A percentile compares a stretch with the other conserved stretches of the same genome.
Evolutionary conservation across 1,140 invertebrate species (phyloP).

Genomic region (Zaprionus camerounensis): DNA sequence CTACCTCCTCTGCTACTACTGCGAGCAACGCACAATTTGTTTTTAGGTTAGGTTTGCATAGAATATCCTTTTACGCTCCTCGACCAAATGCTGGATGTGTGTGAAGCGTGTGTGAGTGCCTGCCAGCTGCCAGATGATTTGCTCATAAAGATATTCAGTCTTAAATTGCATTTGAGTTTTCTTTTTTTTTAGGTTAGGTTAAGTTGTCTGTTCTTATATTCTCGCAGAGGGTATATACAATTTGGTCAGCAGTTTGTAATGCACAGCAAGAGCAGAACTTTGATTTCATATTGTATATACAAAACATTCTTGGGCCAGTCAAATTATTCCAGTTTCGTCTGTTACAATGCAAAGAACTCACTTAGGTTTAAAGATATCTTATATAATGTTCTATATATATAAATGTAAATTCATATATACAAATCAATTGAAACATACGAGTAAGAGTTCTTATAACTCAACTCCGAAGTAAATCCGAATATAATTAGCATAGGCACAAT

Average conservation of each 20-base stretch:
- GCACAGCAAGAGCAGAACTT: neutral
- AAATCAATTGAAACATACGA: too few species aligned
- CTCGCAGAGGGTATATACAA: neutral
- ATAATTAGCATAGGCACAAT: neutral
- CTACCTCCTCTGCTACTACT: neutral
- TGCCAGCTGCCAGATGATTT: conserved; percentile 30
- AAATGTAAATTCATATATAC: too few species aligned
- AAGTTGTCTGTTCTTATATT: conserved; percentile 2
- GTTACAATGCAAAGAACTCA: neutral
- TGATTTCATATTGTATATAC: too few species aligned
- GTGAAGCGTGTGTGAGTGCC: neutral
- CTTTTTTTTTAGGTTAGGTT: conserved; percentile 22
- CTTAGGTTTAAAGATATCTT: too few species aligned
- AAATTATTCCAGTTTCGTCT: neutral
- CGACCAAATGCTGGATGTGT: conserved; percentile 26
- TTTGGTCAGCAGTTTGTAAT: neutral
- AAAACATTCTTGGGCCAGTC: neutral
- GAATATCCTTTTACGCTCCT: conserved; percentile 41
- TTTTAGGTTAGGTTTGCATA: conserved; percentile 27
- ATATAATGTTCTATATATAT: too few species aligned
- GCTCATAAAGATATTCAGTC: conserved; percentile 44
- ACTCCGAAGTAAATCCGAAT: too few species aligned
- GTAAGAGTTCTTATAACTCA: too few species aligned
- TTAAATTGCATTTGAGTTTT: conserved; percentile 42
- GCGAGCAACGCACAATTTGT: conserved; percentile 29